Evolutionary conservation across 2,113 vertebrate genomes (phyloP), one percentile per base, ranked within the genome.

Genomic region (Aegotheles bennettii): DNA sequence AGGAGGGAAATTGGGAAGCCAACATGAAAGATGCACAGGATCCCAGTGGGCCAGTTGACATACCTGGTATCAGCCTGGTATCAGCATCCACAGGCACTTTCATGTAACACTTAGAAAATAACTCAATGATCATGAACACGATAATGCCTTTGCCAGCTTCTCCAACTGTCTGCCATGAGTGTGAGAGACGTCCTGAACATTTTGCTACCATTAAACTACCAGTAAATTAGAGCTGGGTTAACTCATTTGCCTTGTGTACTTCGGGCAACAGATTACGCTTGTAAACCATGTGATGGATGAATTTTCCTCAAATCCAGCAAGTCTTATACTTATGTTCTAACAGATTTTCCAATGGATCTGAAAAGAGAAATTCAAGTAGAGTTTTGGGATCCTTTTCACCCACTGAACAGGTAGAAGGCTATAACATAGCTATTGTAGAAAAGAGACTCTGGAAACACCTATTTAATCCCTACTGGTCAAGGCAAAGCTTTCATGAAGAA

Each of bases 171-270:
- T 89, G 54, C 19, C 1, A 0, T 8, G 35, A 16, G 3, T 19
- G 9, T 54, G n/a, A 19, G 29, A 7, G 6, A 19, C 31, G 24
- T 35, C 20, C 38, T 13, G 13, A 38, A 12, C 60, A 33, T 42
- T 81, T 75, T 24, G 2, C 59, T 60, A 64, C 6, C 47, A n/a
- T 33, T 18, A 35, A 8, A 11, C 17, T 42, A 19, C 11, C 17
- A 47, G 18, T 19, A 78, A 53, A 38, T 51, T 59, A 54, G 3
- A 70, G 3, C 0, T 73, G 57, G 48, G 28, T n/a, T 92, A 61
- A 57, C 17, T 53, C 9, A 0, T 38, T 70, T 1, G 0, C 38
- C 64, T 69, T 23, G 17, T 29, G 9, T 23, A 16, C 56, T 77
- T 63, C 26, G 56, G 16, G 15, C 35, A 63, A 26, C 7, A 77